A percentile compares a stretch with the other conserved stretches of the same genome.
Conservation (phyloP, 1,140 invertebrate genomes). For the Psix sp. region DNA sequence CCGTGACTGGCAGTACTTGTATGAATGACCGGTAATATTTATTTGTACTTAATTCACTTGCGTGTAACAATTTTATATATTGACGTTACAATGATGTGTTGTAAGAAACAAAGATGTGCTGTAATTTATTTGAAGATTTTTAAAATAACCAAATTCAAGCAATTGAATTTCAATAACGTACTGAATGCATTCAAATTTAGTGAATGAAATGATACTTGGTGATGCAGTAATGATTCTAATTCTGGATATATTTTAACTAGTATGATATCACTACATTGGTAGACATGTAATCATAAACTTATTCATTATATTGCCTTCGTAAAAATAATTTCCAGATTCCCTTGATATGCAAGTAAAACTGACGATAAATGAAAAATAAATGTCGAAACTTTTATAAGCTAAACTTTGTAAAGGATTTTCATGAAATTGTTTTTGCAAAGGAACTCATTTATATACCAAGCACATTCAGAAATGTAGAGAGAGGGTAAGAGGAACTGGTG, state of each 20-base stretch:
- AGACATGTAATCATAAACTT: conserved; percentile 30
- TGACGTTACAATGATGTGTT: no score
- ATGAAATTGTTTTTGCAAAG: neutral
- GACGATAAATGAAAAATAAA: no score
- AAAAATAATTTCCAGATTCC: no score
- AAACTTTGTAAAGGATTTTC: neutral
- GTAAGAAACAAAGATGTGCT: no score
- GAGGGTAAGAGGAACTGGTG: conserved; percentile 48
- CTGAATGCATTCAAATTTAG: conserved; percentile 19
- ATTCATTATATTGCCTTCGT: conserved; percentile 38
- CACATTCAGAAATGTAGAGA: conserved; percentile 45
- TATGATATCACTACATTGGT: conserved; percentile 20
- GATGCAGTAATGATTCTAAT: conserved; percentile 12
- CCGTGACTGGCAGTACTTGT: conserved; percentile 15
- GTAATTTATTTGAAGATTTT: no score
- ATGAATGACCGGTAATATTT: conserved; percentile 3
- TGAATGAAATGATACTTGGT: conserved; percentile 21
- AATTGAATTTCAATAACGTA: no score
- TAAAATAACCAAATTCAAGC: no score
- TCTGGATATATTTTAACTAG: conserved; percentile 41
- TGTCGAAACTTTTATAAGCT: no score
- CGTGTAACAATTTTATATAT: neutral
- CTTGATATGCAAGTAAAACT: no score
- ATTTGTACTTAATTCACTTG: neutral
- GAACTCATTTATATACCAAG: conserved; percentile 36